Percentiles rank a stretch among this genome's conserved stretches.
Conservation (phyloP, 2,797 vertebrate species). For the Scarus forsteni region DNA sequence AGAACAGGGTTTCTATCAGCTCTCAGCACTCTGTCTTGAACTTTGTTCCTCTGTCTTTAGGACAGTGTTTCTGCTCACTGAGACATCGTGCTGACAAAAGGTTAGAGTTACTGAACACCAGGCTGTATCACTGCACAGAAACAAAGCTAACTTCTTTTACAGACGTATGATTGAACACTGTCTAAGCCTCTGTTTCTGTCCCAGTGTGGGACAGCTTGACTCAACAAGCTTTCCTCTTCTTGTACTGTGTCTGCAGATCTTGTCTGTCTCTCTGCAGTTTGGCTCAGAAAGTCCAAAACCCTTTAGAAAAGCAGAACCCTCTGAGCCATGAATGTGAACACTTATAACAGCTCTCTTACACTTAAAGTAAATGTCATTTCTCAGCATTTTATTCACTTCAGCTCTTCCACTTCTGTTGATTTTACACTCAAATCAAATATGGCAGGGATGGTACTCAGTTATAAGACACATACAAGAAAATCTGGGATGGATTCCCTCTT, state of each 20-base stretch:
- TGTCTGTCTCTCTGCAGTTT: constrained; percentile 14
- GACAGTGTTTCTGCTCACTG: constrained; percentile 2
- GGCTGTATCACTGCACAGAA: constrained; percentile 17
- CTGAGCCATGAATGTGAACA: constrained; percentile 26
- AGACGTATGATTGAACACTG: constrained; percentile 22
- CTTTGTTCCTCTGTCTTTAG: constrained; percentile 8
- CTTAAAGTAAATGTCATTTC: constrained; percentile 19
- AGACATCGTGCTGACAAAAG: constrained; percentile 29
- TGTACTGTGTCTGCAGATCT: constrained; percentile 3
- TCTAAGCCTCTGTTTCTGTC: constrained; percentile 25
- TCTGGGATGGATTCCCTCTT: constrained; percentile 25
- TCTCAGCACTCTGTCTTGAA: constrained; percentile 3
- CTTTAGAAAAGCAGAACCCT: constrained; percentile 9
- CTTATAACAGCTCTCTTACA: constrained; percentile 10
- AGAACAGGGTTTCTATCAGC: constrained; percentile 18
- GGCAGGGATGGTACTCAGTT: constrained; percentile 23
- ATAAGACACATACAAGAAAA: constrained; percentile 26
- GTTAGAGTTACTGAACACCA: constrained; percentile 13
- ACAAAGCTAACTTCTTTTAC: constrained; percentile 16
- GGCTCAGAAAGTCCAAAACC: background rate
- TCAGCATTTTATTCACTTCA: background rate
- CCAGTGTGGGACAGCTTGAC: background rate
- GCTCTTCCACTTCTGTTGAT: constrained; percentile 12
- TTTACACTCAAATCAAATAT: constrained; percentile 6
- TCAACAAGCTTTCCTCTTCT: constrained; percentile 20